These are phyloP conservation scores for Rotaria macrura DNA, from an alignment of 2,888 invertebrate genomes.

Conservation along the genomic window DNA sequence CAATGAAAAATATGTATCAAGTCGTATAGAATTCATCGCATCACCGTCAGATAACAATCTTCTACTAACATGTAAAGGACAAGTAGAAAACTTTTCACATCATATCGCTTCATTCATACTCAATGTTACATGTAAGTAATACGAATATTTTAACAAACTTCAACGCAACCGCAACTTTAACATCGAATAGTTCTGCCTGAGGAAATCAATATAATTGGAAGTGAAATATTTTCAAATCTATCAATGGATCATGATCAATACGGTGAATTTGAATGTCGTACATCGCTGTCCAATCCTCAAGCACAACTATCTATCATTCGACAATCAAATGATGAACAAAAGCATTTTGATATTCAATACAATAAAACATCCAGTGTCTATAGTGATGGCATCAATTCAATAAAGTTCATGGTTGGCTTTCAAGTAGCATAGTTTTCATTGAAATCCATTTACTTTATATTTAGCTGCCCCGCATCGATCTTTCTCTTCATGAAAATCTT, in stretches of 20 bases:
- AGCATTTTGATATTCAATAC: not conserved
- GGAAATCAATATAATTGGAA: not conserved
- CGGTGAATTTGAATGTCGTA: constrained; percentile 25
- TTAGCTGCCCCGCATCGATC: not conserved
- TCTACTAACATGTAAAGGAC: not conserved
- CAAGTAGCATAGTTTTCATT: no score
- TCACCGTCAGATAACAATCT: not conserved
- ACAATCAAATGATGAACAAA: not conserved
- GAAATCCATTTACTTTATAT: not conserved
- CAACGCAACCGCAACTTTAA: not conserved
- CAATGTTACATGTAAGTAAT: constrained; percentile 22
- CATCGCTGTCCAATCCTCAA: constrained; percentile 31
- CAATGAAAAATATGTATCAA: not conserved
- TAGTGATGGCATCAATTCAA: not conserved
- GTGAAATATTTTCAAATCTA: not conserved
- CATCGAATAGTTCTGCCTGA: not conserved
- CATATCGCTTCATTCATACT: not conserved
- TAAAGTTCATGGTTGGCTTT: not conserved
- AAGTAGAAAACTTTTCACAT: not conserved
- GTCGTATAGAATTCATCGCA: not conserved
- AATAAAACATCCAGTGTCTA: not conserved
- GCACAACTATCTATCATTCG: not conserved
- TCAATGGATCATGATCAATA: not conserved
- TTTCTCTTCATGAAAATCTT: not conserved
- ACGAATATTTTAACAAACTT: not conserved